A percentile compares a stretch with the other conserved stretches of the same genome.
Evolutionary conservation across 2,797 vertebrate species (phyloP).

Genomic region (Peromyscus nudipes): DNA sequence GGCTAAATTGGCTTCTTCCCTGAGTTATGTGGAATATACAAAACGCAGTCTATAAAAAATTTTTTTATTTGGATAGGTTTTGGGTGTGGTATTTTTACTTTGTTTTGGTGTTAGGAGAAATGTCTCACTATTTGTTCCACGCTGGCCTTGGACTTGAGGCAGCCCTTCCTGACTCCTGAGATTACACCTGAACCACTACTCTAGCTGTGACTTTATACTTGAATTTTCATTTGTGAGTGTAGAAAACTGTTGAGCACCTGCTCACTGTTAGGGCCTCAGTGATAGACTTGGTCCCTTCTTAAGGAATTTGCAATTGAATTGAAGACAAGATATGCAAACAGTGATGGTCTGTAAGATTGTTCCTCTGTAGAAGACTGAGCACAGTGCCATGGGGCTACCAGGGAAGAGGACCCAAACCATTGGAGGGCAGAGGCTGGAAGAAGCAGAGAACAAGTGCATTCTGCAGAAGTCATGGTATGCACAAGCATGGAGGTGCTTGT

Average conservation of each 20-base stretch:
- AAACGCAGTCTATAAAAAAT: background rate
- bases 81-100: background rate
- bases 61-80: conserved; percentile 9
- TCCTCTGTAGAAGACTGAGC: background rate
- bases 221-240: background rate
- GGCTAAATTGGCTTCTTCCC: background rate
- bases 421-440: background rate
- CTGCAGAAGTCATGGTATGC: rapidly evolving
- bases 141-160: background rate
- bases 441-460: background rate
- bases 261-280: background rate
- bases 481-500: rapidly evolving
- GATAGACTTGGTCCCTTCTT: background rate
- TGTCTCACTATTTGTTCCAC: background rate
- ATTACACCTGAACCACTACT: background rate
- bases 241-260: background rate
- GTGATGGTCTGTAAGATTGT: background rate
- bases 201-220: background rate
- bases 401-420: background rate
- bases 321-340: background rate
- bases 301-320: background rate
- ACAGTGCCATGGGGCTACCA: background rate
- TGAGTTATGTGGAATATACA: background rate
- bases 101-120: conserved; percentile 6
- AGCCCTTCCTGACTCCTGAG: background rate